Evolutionary conservation across 23 tunicate genomes (phyloP).

Genomic region (Ciona savignyi): DNA sequence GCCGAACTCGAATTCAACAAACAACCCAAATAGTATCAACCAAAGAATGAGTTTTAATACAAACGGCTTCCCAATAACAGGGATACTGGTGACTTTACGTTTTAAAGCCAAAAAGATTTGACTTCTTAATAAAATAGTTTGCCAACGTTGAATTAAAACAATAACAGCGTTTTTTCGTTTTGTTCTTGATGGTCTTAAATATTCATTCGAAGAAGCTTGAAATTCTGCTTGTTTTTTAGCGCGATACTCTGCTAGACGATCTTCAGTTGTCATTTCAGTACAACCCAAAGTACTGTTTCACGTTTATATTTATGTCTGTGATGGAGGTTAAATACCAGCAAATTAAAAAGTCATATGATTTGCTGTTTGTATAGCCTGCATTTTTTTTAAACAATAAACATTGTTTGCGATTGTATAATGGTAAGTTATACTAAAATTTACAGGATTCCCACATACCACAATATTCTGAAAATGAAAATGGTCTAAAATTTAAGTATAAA

Average conservation of each 20-base stretch:
- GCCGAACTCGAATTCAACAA: conserved; percentile 85
- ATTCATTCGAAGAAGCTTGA: background rate
- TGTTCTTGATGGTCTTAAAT: conserved; percentile 10
- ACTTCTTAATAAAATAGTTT: background rate
- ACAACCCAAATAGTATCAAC: conserved; percentile 56
- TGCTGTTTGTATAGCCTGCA: too few relatives aligned
- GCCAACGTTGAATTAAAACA: background rate
- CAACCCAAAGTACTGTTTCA: too few relatives aligned
- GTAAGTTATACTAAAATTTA: too few relatives aligned
- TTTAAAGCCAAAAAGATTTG: background rate
- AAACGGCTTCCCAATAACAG: conserved; percentile 53
- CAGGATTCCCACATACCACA: too few relatives aligned
- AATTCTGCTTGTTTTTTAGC: conserved; percentile 20
- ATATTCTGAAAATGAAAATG: too few relatives aligned
- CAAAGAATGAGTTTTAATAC: conserved; percentile 48
- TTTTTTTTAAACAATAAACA: too few relatives aligned
- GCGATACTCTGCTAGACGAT: conserved; percentile 41
- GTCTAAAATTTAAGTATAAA: too few relatives aligned
- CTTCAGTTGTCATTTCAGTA: conserved; percentile 24
- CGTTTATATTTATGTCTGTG: too few relatives aligned
- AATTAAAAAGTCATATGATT: too few relatives aligned
- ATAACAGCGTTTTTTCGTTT: conserved; percentile 17
- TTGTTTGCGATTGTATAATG: too few relatives aligned
- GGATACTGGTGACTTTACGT: conserved; percentile 14
- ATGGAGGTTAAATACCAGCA: too few relatives aligned